Evolutionary conservation across 2,797 vertebrate genomes (phyloP).

Genomic region (Percopsis omiscomaycus): DNA sequence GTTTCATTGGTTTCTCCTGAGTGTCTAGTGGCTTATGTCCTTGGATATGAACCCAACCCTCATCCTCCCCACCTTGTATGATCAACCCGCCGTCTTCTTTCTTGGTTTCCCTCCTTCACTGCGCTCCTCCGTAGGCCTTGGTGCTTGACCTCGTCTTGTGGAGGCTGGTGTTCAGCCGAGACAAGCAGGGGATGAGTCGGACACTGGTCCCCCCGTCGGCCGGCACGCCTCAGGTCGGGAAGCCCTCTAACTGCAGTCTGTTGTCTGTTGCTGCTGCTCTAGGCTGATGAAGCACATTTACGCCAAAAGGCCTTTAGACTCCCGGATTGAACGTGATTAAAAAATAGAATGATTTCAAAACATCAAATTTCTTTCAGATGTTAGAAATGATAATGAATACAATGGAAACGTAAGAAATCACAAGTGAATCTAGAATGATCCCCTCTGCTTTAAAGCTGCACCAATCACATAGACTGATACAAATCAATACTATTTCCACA

Average conservation of each 20-base stretch:
- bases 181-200: conserved; percentile 81
- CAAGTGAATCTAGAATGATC: too few species aligned
- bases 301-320: neutral
- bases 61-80: conserved; percentile 29
- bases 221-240: conserved; percentile 90
- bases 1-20: conserved; percentile 33
- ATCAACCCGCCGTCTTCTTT: conserved; percentile 77
- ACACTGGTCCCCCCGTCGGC: conserved; percentile 73
- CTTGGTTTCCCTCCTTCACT: conserved; percentile 65
- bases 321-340: too few species aligned
- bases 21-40: conserved; percentile 25
- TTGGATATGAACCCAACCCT: conserved; percentile 45
- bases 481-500: too few species aligned
- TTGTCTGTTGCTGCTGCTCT: conserved; percentile 13
- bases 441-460: too few species aligned
- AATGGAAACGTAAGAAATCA: too few species aligned
- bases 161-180: conserved; percentile 93
- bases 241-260: conserved; percentile 28
- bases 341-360: too few species aligned
- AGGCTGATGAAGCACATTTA: neutral
- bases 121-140: conserved; percentile 89
- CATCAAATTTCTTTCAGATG: too few species aligned
- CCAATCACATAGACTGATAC: too few species aligned
- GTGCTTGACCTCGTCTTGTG: conserved; percentile 95
- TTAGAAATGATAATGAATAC: too few species aligned